These are phyloP conservation scores for Rhinophrynus dorsalis DNA, from an alignment of 2,797 vertebrate species.

Conservation along the genomic window DNA sequence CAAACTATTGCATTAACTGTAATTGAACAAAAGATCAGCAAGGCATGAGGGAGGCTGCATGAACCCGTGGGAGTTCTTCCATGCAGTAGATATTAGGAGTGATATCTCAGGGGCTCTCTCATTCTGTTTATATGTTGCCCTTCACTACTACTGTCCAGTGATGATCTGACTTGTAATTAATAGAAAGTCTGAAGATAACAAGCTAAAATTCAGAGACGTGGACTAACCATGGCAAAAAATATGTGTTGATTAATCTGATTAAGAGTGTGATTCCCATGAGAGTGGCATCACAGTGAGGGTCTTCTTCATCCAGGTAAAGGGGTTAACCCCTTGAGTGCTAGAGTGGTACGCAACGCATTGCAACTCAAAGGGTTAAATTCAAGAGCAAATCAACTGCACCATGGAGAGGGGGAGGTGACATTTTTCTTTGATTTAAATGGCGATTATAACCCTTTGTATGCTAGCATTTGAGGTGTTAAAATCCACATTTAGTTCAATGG, in stretches of 20 bases:
- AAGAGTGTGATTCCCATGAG: conserved; percentile 62
- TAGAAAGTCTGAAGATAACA: conserved; percentile 82
- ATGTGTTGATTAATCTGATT: conserved; percentile 77
- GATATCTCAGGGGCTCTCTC: conserved; percentile 85
- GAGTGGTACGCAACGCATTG: too few relatives aligned
- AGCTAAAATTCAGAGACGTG: conserved; percentile 70
- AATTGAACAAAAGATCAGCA: conserved; percentile 98
- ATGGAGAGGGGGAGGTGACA: too few relatives aligned
- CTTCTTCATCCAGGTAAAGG: too few relatives aligned
- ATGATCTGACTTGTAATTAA: conserved; percentile 96
- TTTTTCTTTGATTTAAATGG: too few relatives aligned
- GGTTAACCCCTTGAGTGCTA: too few relatives aligned
- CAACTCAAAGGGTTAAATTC: too few relatives aligned
- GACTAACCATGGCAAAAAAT: conserved; percentile 69
- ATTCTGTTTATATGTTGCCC: conserved; percentile 93
- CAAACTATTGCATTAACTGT: conserved; percentile 99
- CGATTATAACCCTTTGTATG: too few relatives aligned
- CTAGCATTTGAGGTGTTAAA: too few relatives aligned
- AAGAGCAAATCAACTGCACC: too few relatives aligned
- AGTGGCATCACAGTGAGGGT: conserved; percentile 65
- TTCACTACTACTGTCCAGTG: conserved; percentile 78
- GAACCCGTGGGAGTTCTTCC: conserved; percentile 91
- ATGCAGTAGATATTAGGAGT: conserved; percentile 81
- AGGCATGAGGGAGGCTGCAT: conserved; percentile 91
- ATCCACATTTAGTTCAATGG: too few relatives aligned